Evolutionary conservation across 2,888 invertebrate genomes (phyloP).

Genomic region (Tubulanus polymorphus): DNA sequence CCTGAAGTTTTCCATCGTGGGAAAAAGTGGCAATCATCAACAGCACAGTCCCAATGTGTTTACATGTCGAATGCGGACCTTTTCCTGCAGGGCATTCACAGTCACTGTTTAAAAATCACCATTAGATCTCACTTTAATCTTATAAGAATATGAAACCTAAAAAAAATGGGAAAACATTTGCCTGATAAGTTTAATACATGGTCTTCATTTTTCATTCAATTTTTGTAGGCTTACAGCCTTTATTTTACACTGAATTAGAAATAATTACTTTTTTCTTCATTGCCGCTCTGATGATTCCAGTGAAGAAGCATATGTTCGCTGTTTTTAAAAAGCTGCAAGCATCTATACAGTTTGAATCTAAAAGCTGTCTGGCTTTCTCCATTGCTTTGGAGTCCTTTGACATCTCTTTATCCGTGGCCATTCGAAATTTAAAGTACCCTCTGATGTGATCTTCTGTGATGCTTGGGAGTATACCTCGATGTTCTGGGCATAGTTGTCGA

Average conservation of each 20-base stretch:
- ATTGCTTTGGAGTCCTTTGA: neutral
- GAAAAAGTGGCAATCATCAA: slow-evolving; percentile 8
- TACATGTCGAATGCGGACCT: slow-evolving; percentile 17
- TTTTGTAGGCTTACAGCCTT: no score
- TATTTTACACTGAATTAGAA: no score
- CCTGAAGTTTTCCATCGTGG: no score
- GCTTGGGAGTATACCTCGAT: neutral
- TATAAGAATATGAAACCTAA: no score
- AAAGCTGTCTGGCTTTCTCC: neutral
- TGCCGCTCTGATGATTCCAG: no score
- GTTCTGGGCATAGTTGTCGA: neutral
- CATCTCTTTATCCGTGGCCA: neutral
- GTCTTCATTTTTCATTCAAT: no score
- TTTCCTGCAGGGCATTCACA: no score
- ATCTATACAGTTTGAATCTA: neutral
- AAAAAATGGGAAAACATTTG: no score
- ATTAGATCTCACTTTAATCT: neutral
- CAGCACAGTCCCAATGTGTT: slow-evolving; percentile 15
- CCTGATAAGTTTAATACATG: no score
- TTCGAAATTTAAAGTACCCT: neutral
- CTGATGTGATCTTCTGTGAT: neutral
- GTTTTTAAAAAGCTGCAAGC: no score
- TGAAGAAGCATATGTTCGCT: no score
- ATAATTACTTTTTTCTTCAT: no score
- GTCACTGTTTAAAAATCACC: slow-evolving; percentile 1